Evolutionary conservation across 2,113 vertebrate species (phyloP), one percentile per base, ranked within the genome.

Genomic region (Hyaena hyaena): DNA sequence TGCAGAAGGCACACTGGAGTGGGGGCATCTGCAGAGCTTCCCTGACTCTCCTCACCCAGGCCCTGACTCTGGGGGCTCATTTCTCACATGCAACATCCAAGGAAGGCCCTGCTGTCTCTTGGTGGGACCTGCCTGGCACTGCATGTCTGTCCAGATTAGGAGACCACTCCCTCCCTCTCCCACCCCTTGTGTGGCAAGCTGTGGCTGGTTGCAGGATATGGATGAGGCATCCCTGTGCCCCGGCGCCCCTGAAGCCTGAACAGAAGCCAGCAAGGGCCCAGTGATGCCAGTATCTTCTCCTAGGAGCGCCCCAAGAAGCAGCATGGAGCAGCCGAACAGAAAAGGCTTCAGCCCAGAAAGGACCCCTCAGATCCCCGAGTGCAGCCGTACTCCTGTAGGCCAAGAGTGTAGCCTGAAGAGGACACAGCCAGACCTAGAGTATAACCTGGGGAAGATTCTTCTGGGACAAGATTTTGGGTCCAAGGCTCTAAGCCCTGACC

Each of bases 241-340:
- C 12, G 11, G 17, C 76, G n/a, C n/a, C 71, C 23, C n/a, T 86
- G 43, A 89, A 53, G 63, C 10, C n/a, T 68, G 63, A 93, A 65
- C 33, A 45, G 88, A 89, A 66, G 65, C 58, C 84, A 33, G n/a
- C 50, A 83, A 94, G 33, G 31, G 23, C 43, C 50, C 68, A 93
- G 3, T 61, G 80, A 92, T 7, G 0, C 28, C 3, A 17, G 2
- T 48, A 2, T 96, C 76, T 95, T 96, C 77, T 96, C 71, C 28
- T 92, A 98, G 98, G 95, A 90, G 2, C 14, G 0, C 33, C 31
- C 8, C 19, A 14, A 79, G 73, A 87, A 94, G 84, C 95, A 96
- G 16, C 95, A 98, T 97, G 97, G 94, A 98, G 26, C 35, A 68
- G 19, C 31, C n/a, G n/a, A 16, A 88, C 17, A 68, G 4, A 94